These are phyloP conservation scores for Telenomus remus DNA, from an alignment of 1,140 invertebrate species.

Conservation along the genomic window DNA sequence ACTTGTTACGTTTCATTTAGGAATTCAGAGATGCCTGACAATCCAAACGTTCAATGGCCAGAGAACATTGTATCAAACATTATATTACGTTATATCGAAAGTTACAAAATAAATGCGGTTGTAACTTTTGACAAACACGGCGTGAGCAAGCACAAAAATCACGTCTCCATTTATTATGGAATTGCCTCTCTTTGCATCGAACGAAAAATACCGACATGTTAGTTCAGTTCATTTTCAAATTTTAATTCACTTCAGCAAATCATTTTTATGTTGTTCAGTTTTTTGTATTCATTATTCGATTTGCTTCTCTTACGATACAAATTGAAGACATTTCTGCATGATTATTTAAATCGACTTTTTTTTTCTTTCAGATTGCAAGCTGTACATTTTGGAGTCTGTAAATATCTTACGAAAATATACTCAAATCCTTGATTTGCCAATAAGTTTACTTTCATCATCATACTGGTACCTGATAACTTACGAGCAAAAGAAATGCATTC, in stretches of 20 bases:
- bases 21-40: slow-evolving; percentile 84
- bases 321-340: too few relatives aligned
- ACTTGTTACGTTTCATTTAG: slow-evolving; percentile 68
- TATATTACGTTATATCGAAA: slow-evolving; percentile 83
- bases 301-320: too few relatives aligned
- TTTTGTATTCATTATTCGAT: neutral
- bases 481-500: slow-evolving; percentile 67
- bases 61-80: slow-evolving; percentile 82
- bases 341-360: neutral
- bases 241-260: neutral
- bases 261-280: neutral
- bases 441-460: slow-evolving; percentile 84
- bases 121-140: slow-evolving; percentile 95
- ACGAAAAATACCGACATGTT: slow-evolving; percentile 82
- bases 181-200: slow-evolving; percentile 85
- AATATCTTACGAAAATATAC: slow-evolving; percentile 92
- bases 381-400: slow-evolving; percentile 88
- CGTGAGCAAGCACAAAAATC: slow-evolving; percentile 92
- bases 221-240: too few relatives aligned
- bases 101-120: slow-evolving; percentile 86
- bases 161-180: slow-evolving; percentile 88
- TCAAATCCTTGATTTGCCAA: slow-evolving; percentile 86
- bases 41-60: slow-evolving; percentile 84
- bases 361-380: slow-evolving; percentile 82
- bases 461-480: slow-evolving; percentile 81